Conservation (phyloP, 2,797 vertebrate genomes). For the Chelon auratus region DNA sequence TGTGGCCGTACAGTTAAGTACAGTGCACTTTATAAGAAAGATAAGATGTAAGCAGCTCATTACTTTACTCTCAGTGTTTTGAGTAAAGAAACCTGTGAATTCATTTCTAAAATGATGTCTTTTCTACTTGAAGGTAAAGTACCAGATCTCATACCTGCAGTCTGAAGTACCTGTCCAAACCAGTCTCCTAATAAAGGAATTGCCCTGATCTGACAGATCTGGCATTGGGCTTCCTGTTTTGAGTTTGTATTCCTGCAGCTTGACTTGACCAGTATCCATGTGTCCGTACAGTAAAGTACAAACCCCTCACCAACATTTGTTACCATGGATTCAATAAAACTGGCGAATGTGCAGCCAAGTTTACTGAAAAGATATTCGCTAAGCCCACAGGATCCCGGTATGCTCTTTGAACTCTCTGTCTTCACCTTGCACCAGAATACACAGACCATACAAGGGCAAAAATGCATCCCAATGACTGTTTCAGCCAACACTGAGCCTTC, state of each 20-base stretch:
- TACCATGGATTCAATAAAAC: constrained; percentile 51
- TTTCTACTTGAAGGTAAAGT: not conserved
- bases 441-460: constrained; percentile 50
- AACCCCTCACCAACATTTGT: constrained; percentile 50
- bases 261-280: constrained; percentile 18
- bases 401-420: constrained; percentile 63
- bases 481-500: constrained; percentile 57
- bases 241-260: not conserved
- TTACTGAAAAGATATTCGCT: constrained; percentile 55
- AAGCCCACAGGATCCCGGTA: constrained; percentile 59
- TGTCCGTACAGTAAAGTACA: constrained; percentile 17
- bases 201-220: constrained; percentile 34
- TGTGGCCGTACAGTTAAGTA: constrained; percentile 15
- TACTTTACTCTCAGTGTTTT: not conserved
- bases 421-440: constrained; percentile 57
- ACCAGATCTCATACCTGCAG: constrained; percentile 28
- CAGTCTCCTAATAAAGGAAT: constrained; percentile 25
- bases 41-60: constrained; percentile 16
- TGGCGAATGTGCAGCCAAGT: constrained; percentile 59
- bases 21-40: constrained; percentile 5
- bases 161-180: constrained; percentile 35
- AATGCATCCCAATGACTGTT: constrained; percentile 58
- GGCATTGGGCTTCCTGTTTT: constrained; percentile 13
- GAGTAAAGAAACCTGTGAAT: not conserved
- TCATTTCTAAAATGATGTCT: not conserved